Percentiles rank a stretch among this genome's conserved stretches.
Conservation (phyloP, 2,113 vertebrate species). For the Macrotis lagotis region DNA sequence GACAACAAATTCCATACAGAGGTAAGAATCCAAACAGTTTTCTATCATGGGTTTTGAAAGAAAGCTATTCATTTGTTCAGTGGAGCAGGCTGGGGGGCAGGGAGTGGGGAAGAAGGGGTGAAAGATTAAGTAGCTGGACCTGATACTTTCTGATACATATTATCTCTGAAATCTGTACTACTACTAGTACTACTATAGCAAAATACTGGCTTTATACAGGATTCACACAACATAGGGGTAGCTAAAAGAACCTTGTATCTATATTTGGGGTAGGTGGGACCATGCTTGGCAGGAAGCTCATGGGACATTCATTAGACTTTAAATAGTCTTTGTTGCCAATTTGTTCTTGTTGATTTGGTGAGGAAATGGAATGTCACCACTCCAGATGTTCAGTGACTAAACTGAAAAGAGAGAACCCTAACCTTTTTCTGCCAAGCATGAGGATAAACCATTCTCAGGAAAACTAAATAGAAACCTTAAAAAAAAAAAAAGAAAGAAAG, state of each 20-base stretch:
- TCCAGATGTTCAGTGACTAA: background rate
- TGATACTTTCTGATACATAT: background rate
- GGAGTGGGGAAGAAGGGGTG: background rate
- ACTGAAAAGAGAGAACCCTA: background rate
- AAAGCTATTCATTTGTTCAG: background rate
- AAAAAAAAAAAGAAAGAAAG: too few relatives aligned
- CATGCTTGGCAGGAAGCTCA: background rate
- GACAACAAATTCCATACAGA: constrained; percentile 99
- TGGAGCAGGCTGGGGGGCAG: background rate
- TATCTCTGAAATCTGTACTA: background rate
- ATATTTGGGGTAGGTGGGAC: background rate
- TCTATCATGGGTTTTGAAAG: background rate
- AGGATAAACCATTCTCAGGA: background rate
- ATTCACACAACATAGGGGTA: background rate
- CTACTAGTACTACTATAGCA: background rate
- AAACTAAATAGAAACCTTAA: background rate
- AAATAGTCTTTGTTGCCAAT: background rate
- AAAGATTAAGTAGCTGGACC: background rate
- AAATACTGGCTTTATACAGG: background rate
- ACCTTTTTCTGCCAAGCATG: background rate
- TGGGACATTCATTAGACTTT: background rate
- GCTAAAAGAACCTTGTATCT: background rate
- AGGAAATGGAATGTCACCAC: background rate
- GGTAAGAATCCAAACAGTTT: constrained; percentile 83
- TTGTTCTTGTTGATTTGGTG: background rate